These are phyloP conservation scores for Ctena decussata DNA, from an alignment of 2,888 invertebrate genomes.

Conservation along the genomic window DNA sequence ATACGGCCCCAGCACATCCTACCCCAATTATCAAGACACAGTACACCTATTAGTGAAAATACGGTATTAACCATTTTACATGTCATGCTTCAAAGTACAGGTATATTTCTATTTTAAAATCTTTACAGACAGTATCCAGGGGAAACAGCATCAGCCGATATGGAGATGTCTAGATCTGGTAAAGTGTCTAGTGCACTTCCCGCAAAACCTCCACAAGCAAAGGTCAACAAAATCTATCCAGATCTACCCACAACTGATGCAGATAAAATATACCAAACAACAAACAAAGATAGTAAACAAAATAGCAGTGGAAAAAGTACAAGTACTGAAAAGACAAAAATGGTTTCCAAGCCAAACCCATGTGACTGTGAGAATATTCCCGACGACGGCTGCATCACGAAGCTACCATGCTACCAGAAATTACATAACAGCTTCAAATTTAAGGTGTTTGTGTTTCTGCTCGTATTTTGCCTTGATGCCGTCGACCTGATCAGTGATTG, in stretches of 20 bases:
- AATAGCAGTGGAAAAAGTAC: neutral
- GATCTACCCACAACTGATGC: neutral
- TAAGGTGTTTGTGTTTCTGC: conserved; percentile 66
- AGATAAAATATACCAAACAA: neutral
- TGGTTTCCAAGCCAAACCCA: neutral
- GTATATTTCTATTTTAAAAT: too few relatives aligned
- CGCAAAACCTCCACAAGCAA: neutral
- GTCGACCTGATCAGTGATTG: conserved; percentile 75
- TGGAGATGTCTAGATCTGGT: neutral
- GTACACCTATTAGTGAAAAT: too few relatives aligned
- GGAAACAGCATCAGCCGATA: neutral
- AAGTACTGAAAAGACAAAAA: neutral
- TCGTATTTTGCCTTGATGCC: conserved; percentile 68
- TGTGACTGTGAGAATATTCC: conserved; percentile 30
- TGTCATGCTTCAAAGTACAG: too few relatives aligned
- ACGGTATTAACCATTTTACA: too few relatives aligned
- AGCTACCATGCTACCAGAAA: conserved; percentile 55
- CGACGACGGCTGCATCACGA: conserved; percentile 33
- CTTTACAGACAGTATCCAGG: neutral
- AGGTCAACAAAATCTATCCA: neutral
- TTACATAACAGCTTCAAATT: conserved; percentile 61
- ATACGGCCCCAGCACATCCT: too few relatives aligned
- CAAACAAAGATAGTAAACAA: neutral
- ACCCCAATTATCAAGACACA: too few relatives aligned
- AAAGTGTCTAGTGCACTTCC: neutral